Evolutionary conservation across 2,113 vertebrate genomes (phyloP).

Genomic region (Mastomys coucha): DNA sequence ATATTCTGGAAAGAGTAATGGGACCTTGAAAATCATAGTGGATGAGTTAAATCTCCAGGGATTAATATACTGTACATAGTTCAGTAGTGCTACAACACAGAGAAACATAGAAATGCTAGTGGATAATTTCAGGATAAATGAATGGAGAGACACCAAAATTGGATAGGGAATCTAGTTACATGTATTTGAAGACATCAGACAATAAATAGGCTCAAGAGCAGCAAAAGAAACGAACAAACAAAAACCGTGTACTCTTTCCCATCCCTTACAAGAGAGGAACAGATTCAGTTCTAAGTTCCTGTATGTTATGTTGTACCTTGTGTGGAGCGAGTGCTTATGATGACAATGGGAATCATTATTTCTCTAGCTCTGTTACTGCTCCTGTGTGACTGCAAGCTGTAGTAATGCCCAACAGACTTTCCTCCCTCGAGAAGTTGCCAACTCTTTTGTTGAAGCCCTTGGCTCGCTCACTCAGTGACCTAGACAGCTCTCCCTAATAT

Average conservation of each 20-base stretch:
- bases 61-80: background rate
- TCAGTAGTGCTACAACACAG: background rate
- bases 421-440: background rate
- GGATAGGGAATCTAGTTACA: background rate
- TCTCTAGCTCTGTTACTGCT: background rate
- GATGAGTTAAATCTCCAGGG: background rate
- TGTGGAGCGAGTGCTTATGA: background rate
- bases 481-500: background rate
- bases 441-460: background rate
- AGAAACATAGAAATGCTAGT: background rate
- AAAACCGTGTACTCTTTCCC: background rate
- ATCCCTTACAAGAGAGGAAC: background rate
- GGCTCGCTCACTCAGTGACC: too few species aligned
- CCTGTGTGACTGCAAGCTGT: background rate
- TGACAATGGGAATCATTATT: background rate
- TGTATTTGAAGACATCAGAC: background rate
- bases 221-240: background rate
- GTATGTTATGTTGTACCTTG: background rate
- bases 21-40: background rate
- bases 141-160: background rate
- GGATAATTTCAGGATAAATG: conserved; percentile 22
- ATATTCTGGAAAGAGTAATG: background rate
- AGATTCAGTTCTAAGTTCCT: background rate
- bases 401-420: background rate
- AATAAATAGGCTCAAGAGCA: background rate